Percentiles rank a stretch among this genome's conserved stretches.
These are phyloP conservation scores for Protosalanx chinensis DNA, from an alignment of 2,797 vertebrate genomes.

Conservation along the genomic window DNA sequence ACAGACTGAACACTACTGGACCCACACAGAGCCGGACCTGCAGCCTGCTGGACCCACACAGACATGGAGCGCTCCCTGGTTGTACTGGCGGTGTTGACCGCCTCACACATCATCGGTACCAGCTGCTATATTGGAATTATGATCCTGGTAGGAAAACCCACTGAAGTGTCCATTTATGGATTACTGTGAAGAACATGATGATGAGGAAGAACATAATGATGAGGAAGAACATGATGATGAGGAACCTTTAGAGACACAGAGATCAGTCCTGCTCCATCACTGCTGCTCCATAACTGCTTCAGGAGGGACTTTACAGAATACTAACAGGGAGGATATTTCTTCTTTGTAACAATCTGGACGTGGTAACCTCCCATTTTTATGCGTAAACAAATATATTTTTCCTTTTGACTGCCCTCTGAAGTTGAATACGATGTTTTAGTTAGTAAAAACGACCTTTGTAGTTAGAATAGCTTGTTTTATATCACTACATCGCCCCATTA, in stretches of 20 bases:
- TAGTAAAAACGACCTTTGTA: slow-evolving; percentile 30
- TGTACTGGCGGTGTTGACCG: slow-evolving; percentile 21
- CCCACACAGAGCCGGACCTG: too few relatives aligned
- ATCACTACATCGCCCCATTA: background rate
- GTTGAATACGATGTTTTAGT: slow-evolving; percentile 44
- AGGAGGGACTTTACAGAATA: slow-evolving; percentile 30
- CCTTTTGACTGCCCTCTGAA: slow-evolving; percentile 26
- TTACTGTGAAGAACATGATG: slow-evolving; percentile 44
- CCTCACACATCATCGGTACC: slow-evolving; percentile 42
- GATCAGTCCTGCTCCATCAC: background rate
- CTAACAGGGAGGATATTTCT: slow-evolving; percentile 22
- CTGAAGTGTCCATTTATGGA: slow-evolving; percentile 48
- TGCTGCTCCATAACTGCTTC: background rate
- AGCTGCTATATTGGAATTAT: slow-evolving; percentile 25
- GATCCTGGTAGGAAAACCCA: background rate
- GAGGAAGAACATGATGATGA: background rate
- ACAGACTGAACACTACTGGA: background rate
- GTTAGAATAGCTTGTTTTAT: slow-evolving; percentile 41
- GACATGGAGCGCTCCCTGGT: slow-evolving; percentile 50
- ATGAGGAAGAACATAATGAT: background rate
- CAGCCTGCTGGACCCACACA: slow-evolving; percentile 4
- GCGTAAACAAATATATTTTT: slow-evolving; percentile 46
- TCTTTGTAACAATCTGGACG: slow-evolving; percentile 26
- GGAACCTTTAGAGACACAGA: background rate
- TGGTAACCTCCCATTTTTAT: background rate